Evolutionary conservation across 2,113 vertebrate species (phyloP).

Genomic region (Orycteropus afer): DNA sequence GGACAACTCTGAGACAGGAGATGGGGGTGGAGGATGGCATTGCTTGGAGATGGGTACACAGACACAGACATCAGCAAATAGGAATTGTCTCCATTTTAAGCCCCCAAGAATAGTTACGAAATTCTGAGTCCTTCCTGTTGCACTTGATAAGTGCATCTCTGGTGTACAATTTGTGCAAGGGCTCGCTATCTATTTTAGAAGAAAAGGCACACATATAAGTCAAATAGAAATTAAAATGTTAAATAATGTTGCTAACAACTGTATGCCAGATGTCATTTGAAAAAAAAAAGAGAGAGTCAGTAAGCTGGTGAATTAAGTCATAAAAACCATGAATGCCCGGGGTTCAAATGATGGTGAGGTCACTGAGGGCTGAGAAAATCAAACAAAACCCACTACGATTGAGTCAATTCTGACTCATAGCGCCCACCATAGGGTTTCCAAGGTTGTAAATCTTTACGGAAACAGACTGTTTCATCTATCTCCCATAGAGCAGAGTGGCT

Average conservation of each 20-base stretch:
- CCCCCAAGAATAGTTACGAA: background rate
- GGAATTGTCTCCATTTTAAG: background rate
- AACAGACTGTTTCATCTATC: too few relatives aligned
- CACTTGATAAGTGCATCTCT: background rate
- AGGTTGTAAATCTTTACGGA: too few relatives aligned
- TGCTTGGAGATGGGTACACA: background rate
- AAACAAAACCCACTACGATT: too few relatives aligned
- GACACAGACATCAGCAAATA: background rate
- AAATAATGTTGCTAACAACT: constrained; percentile 30
- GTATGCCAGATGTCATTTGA: background rate
- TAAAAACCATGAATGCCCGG: background rate
- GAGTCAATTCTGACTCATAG: too few relatives aligned
- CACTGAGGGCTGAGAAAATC: background rate
- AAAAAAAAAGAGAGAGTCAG: background rate
- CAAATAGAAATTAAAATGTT: background rate
- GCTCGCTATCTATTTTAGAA: background rate
- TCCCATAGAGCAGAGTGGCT: too few relatives aligned
- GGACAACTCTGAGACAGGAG: background rate
- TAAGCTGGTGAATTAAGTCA: background rate
- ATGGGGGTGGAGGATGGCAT: background rate
- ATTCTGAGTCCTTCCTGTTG: background rate
- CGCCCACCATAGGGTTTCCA: too few relatives aligned
- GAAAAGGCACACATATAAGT: background rate
- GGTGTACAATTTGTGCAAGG: background rate
- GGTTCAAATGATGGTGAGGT: constrained; percentile 13